Base-by-base conservation (phyloP, 2,113 vertebrate species). In the Zingel zingel region DNA sequence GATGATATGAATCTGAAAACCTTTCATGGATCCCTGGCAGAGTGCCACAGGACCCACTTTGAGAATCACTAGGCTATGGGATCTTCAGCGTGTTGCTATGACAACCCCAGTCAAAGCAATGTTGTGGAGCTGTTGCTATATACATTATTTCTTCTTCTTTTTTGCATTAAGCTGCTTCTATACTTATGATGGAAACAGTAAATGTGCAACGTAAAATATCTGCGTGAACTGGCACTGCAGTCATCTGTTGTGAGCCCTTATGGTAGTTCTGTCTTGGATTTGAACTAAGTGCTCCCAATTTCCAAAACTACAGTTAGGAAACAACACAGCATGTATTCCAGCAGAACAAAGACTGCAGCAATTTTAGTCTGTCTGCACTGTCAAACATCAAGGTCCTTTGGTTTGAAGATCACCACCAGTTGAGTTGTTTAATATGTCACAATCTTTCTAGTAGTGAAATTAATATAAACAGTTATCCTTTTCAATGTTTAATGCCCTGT, bases 361-460 rank as follows among this genome's bases (percentile, higher is more conserved):
- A 27, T 58, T n/a, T 75, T 45, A 47, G 56, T 72, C 3, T 57
- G 58, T 57, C 51, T 58, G 4, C 33, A 27, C 27, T 62, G 47
- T 81, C 39, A 76, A 71, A 67, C 19, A 9, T 39, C n/a, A 62
- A 15, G 25, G 8, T 23, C 48, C 23, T 86, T 79, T 71, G n/a
- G 50, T 82, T 66, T 85, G 51, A 86, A 80, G 45, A 58, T 77
- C 53, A 71, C 23, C 10, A 73, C 21, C 13, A 73, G 51, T 50
- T 48, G 36, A 75, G 54, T 21, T 5, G 36, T n/a, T 82, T 45
- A 61, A 27, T 67, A 67, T 78, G 66, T 81, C 54, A 14, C 12
- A 2, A 68, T 69, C 39, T 62, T 76, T 74, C 25, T 64, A 79
- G 33, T 15, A 21, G 51, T 12, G 51, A 57, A 69, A 74, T 70